A percentile compares a stretch with the other conserved stretches of the same genome.
Conservation (phyloP, 2,888 invertebrate species). For the Drosophila prolongata region DNA sequence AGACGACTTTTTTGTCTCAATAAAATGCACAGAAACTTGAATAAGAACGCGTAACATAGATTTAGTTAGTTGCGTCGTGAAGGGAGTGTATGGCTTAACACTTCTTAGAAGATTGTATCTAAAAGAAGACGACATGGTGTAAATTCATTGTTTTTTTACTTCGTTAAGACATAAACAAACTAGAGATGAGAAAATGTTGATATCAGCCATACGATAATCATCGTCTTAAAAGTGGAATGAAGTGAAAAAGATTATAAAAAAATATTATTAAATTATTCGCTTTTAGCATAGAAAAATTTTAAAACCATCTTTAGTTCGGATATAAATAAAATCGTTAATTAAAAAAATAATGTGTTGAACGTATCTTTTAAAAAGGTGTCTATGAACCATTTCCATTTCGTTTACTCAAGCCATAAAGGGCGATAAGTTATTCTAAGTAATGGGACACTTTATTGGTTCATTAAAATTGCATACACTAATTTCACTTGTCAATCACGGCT, state of each 20-base stretch:
- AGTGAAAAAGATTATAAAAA: not conserved
- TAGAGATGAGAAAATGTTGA: not conserved
- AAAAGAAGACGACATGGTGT: constrained; percentile 82
- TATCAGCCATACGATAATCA: not conserved
- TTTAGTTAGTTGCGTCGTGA: constrained; percentile 82
- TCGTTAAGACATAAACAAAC: constrained; percentile 12
- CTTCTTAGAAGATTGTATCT: constrained; percentile 81
- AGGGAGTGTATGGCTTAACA: constrained; percentile 81
- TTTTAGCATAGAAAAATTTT: no score
- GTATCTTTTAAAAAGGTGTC: no score
- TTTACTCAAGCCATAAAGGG: no score
- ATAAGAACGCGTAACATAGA: constrained; percentile 83
- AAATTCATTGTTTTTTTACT: not conserved
- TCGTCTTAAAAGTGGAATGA: not conserved
- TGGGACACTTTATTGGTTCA: no score
- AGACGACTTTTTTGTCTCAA: constrained; percentile 83
- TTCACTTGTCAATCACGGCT: not conserved
- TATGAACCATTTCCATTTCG: no score
- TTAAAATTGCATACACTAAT: not conserved
- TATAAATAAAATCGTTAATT: no score
- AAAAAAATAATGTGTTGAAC: no score
- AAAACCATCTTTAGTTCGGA: no score
- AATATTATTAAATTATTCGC: not conserved
- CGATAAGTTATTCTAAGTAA: no score
- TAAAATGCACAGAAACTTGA: constrained; percentile 84